A percentile compares a stretch with the other conserved stretches of the same genome.
phyloP scores from a whole-genome alignment of 1,140 invertebrate species.

The Campoletis sonorensis region DNA sequence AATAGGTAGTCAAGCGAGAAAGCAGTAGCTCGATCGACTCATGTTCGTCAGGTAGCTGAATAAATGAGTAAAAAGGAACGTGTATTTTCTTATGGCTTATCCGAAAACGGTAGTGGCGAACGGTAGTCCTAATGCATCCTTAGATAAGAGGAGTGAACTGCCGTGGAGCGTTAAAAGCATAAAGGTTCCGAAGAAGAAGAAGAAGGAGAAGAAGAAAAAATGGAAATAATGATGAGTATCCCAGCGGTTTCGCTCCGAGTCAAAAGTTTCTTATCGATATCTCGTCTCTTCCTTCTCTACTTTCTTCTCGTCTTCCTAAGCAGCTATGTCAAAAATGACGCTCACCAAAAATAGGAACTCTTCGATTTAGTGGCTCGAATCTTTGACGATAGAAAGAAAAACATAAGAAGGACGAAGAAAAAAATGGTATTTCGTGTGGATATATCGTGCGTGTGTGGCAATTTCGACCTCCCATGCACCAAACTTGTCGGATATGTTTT shows the following conservation, averaged over 20 bases:
- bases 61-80: not conserved
- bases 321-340: not conserved
- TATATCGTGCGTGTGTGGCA: conserved; percentile 47
- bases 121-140: conserved; percentile 4
- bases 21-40: not conserved
- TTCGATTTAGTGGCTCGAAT: not conserved
- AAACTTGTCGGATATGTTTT: conserved; percentile 33
- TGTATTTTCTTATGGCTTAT: not conserved
- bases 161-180: no score
- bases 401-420: not conserved
- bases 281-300: not conserved
- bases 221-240: not conserved
- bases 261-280: not conserved
- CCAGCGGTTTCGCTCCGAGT: no score
- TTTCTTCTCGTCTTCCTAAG: not conserved
- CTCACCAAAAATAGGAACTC: not conserved
- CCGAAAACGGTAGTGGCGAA: conserved; percentile 16
- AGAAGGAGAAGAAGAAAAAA: not conserved
- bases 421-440: not conserved
- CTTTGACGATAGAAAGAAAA: not conserved
- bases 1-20: not conserved
- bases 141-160: conserved; percentile 18
- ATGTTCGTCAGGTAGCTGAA: not conserved
- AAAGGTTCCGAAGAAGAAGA: no score
- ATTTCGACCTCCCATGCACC: conserved; percentile 47